Evolutionary conservation across 2,113 vertebrate genomes (phyloP).

Genomic region (Podarcis raffonei): DNA sequence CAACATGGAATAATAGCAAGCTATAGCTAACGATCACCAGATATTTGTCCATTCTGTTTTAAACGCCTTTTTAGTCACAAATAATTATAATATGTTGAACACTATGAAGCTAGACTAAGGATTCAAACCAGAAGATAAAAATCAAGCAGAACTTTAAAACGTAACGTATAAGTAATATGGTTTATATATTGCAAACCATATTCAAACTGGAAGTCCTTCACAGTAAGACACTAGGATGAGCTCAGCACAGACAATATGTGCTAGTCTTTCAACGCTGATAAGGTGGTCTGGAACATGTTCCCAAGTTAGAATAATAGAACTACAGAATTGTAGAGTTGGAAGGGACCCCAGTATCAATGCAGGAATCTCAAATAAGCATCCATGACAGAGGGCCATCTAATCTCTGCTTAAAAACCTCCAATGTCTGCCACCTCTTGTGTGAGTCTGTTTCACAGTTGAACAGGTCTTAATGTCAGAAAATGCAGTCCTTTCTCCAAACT

Average conservation of each 20-base stretch:
- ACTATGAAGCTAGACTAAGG: neutral
- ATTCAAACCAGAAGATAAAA: neutral
- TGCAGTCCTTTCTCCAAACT: neutral
- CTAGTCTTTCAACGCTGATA: neutral
- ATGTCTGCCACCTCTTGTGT: no score
- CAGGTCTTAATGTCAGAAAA: no score
- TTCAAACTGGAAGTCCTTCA: neutral
- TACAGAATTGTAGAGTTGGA: no score
- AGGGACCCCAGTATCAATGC: no score
- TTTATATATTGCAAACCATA: neutral
- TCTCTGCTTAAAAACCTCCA: no score
- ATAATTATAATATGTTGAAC: neutral
- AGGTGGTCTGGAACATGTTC: neutral
- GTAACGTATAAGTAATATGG: neutral
- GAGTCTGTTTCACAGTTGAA: no score
- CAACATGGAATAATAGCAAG: accelerated
- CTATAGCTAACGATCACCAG: accelerated
- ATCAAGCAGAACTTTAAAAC: neutral
- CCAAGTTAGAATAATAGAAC: neutral
- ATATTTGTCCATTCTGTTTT: neutral
- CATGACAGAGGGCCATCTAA: no score
- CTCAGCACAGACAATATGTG: neutral
- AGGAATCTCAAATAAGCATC: no score
- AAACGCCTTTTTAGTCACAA: neutral
- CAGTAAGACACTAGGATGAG: neutral